Conservation (phyloP, 2,113 vertebrate species). For the Aphelocoma coerulescens region DNA sequence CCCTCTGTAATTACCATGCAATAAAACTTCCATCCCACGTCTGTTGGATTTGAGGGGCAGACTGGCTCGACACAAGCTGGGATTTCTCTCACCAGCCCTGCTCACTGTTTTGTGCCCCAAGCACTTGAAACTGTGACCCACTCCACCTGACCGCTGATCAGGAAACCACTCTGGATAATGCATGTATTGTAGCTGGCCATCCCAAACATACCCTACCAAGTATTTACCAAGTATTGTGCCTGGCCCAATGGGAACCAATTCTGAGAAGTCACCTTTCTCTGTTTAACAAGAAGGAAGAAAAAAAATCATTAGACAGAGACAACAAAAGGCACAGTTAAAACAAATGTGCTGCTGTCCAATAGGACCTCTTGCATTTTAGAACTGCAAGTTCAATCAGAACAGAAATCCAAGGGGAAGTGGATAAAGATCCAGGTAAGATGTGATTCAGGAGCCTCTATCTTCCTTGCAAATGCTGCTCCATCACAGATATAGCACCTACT, state of each 20-base stretch:
- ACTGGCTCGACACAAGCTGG: fast-evolving
- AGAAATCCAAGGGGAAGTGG: background rate
- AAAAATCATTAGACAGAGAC: background rate
- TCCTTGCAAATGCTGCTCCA: background rate
- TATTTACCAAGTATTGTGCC: background rate
- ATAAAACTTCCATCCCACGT: background rate
- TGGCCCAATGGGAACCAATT: background rate
- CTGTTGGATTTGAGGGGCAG: background rate
- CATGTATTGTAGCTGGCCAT: background rate
- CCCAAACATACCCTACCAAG: background rate
- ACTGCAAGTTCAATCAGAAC: background rate
- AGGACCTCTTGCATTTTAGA: background rate
- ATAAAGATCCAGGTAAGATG: background rate
- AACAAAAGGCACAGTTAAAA: background rate
- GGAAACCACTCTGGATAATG: background rate
- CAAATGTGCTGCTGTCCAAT: background rate
- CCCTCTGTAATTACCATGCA: background rate
- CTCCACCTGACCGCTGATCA: background rate
- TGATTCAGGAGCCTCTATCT: background rate
- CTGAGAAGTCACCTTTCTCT: background rate
- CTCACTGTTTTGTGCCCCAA: background rate
- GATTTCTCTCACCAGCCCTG: background rate
- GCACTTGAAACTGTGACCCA: background rate
- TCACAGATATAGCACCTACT: background rate
- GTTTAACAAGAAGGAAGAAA: background rate